These are phyloP conservation scores for Drosophila kikkawai DNA, from an alignment of 1,140 invertebrate species.

Conservation along the genomic window DNA sequence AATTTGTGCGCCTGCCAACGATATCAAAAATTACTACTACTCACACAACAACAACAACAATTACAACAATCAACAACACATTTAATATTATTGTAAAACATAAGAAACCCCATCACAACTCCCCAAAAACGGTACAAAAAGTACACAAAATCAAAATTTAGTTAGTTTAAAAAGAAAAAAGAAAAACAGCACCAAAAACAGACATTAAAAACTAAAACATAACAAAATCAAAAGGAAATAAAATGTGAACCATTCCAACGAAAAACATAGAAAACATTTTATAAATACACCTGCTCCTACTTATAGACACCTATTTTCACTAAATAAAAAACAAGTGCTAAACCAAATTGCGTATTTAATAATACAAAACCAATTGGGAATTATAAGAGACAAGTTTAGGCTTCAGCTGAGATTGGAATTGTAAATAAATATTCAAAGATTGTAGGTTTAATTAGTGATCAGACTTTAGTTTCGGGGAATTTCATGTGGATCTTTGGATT, in stretches of 20 bases:
- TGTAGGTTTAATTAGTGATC: not conserved
- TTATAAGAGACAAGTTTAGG: not conserved
- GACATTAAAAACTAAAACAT: constrained; percentile 17
- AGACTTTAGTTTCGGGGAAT: not conserved
- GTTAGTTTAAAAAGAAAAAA: constrained; percentile 27
- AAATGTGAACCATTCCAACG: constrained; percentile 33
- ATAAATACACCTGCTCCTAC: constrained; percentile 38
- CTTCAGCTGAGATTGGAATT: not conserved
- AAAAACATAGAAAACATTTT: constrained; percentile 24
- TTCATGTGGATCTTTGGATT: not conserved
- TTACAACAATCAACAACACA: constrained; percentile 36
- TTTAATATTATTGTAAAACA: constrained; percentile 45
- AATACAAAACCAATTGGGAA: constrained; percentile 20
- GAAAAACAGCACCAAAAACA: constrained; percentile 5
- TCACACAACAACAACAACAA: constrained; percentile 48
- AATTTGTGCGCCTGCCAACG: constrained; percentile 50
- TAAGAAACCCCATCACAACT: constrained; percentile 22
- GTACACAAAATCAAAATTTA: constrained; percentile 29
- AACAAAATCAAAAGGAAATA: not conserved
- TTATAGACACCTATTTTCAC: constrained; percentile 42
- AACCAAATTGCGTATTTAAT: constrained; percentile 52
- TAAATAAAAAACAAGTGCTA: constrained; percentile 50
- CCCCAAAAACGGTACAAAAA: constrained; percentile 40
- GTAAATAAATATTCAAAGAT: constrained; percentile 5
- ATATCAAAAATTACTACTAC: constrained; percentile 32